Evolutionary conservation across 2,888 invertebrate species (phyloP).

Genomic region (Tetanocera ferruginea): DNA sequence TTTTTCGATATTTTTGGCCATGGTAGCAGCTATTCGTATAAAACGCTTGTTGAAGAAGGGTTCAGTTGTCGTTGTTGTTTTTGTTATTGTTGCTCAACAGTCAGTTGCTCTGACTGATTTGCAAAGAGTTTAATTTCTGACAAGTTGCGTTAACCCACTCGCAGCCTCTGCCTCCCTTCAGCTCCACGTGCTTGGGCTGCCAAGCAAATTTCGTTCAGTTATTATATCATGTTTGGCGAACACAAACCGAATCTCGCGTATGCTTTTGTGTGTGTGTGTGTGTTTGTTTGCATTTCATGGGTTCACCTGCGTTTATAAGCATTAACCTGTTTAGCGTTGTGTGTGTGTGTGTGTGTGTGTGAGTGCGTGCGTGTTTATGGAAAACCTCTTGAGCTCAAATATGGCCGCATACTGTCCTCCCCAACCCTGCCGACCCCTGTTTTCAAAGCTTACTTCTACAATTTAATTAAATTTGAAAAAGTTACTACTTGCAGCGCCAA

Average conservation of each 20-base stretch:
- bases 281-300: neutral
- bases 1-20: constrained; percentile 4
- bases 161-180: neutral
- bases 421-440: neutral
- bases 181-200: neutral
- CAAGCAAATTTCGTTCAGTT: constrained; percentile 4
- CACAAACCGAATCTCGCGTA: constrained; percentile 52
- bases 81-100: neutral
- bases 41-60: neutral
- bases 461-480: constrained; percentile 36
- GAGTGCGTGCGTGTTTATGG: neutral
- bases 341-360: neutral
- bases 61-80: neutral
- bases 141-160: neutral
- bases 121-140: neutral
- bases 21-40: too few species aligned
- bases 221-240: constrained; percentile 48
- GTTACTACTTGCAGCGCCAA: neutral
- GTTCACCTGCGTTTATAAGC: neutral
- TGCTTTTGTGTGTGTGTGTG: constrained; percentile 1
- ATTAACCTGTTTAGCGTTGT: neutral
- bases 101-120: neutral
- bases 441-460: neutral
- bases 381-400: neutral
- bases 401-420: neutral